These are phyloP conservation scores for Marcusenius ussheri DNA, from an alignment of 2,113 vertebrate genomes.

Conservation along the genomic window DNA sequence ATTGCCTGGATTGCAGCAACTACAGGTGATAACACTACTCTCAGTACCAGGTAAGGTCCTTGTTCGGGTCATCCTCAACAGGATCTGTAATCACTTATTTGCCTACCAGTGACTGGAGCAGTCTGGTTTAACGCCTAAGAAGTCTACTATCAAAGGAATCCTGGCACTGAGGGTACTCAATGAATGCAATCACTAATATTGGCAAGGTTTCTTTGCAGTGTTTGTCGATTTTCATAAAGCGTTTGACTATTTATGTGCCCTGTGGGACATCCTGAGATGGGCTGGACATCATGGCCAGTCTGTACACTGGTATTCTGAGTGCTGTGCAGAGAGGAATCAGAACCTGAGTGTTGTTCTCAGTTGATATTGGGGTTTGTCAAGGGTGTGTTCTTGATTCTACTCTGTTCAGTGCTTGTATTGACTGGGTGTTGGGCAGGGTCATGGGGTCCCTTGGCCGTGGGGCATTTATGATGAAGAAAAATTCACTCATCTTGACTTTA, in stretches of 20 bases:
- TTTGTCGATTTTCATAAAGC: background rate
- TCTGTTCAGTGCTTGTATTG: background rate
- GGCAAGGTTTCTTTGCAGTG: background rate
- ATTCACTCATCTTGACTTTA: background rate
- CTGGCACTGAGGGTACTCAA: background rate
- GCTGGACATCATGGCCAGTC: background rate
- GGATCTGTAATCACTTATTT: background rate
- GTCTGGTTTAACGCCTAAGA: background rate
- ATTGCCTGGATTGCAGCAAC: too few species aligned
- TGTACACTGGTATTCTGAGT: background rate
- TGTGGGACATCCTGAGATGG: background rate
- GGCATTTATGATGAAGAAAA: background rate
- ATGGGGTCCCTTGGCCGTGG: background rate
- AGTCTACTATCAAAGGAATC: background rate
- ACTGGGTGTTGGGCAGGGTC: background rate
- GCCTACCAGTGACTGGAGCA: background rate
- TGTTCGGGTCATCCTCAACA: background rate
- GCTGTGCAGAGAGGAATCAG: background rate
- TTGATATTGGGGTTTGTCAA: background rate
- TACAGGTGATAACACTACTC: background rate
- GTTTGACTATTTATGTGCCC: background rate
- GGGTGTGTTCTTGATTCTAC: background rate
- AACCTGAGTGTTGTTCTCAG: background rate
- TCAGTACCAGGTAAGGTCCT: background rate
- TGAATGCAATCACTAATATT: background rate